A percentile compares a stretch with the other conserved stretches of the same genome.
Evolutionary conservation across 2,113 vertebrate species (phyloP).

Genomic region (Nicator chloris): DNA sequence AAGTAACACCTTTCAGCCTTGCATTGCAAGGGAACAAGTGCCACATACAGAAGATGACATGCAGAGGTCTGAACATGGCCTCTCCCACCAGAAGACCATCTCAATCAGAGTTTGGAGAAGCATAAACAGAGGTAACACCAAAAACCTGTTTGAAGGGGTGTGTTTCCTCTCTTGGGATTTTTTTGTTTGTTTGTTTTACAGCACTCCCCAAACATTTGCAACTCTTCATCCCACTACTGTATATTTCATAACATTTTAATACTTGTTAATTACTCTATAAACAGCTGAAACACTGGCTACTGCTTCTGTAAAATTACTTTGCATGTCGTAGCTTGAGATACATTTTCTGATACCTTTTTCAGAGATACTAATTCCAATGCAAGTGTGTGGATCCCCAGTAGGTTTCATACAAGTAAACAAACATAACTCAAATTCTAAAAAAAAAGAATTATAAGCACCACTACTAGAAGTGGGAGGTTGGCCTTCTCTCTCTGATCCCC

Average conservation of each 20-base stretch:
- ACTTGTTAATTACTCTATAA: background rate
- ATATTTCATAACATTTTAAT: background rate
- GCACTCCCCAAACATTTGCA: background rate
- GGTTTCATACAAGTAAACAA: background rate
- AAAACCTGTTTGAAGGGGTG: background rate
- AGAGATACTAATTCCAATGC: background rate
- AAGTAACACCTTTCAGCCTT: background rate
- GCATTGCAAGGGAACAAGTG: background rate
- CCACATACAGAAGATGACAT: background rate
- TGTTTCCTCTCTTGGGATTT: background rate
- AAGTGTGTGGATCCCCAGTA: background rate
- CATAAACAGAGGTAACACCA: background rate
- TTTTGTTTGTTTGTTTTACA: background rate
- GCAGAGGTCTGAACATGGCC: background rate
- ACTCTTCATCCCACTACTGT: background rate
- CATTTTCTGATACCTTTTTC: background rate
- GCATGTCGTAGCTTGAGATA: background rate
- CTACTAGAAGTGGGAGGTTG: background rate
- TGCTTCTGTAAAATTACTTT: background rate
- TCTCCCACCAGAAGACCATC: background rate
- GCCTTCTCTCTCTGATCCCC: background rate
- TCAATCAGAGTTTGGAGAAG: background rate
- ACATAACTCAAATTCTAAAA: background rate
- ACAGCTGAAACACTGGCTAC: background rate
- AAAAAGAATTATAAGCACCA: background rate